phyloP scores from a whole-genome alignment of 2,797 vertebrate species.

The Poecilia wingei region DNA sequence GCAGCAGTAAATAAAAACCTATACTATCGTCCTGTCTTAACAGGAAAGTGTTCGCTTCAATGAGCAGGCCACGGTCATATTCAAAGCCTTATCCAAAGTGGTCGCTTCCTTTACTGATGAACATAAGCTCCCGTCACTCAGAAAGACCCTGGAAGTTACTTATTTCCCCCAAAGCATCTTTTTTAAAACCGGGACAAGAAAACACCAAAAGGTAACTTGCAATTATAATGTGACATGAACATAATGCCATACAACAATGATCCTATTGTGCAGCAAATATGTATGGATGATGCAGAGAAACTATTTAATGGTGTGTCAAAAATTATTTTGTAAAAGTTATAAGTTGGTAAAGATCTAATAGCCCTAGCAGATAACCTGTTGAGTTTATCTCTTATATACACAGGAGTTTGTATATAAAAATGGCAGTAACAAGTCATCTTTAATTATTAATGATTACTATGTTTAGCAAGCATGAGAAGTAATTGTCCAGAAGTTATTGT shows the following conservation, averaged over 20 bases:
- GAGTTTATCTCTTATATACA: neutral
- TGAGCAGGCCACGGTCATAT: conserved; percentile 80
- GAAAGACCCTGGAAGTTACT: conserved; percentile 74
- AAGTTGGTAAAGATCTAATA: neutral
- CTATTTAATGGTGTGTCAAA: neutral
- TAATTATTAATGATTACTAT: neutral
- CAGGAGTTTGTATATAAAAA: neutral
- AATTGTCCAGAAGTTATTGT: neutral
- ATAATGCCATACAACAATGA: neutral
- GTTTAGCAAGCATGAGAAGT: neutral
- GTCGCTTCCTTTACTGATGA: conserved; percentile 81
- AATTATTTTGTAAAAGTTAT: neutral
- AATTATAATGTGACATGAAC: neutral
- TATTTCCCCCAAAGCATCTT: conserved; percentile 69
- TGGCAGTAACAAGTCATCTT: neutral
- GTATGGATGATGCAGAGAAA: neutral
- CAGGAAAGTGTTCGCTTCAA: conserved; percentile 89
- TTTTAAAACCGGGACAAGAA: conserved; percentile 39
- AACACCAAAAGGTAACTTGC: conserved; percentile 80
- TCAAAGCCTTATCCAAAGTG: conserved; percentile 83
- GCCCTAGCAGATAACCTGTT: neutral
- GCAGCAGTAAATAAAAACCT: neutral
- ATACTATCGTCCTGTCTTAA: neutral
- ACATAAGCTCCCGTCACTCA: conserved; percentile 66
- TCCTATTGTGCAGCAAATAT: neutral